A percentile compares a stretch with the other conserved stretches of the same genome.
These are phyloP conservation scores for Arremon aurantiirostris DNA, from an alignment of 2,797 vertebrate genomes.

Conservation along the genomic window DNA sequence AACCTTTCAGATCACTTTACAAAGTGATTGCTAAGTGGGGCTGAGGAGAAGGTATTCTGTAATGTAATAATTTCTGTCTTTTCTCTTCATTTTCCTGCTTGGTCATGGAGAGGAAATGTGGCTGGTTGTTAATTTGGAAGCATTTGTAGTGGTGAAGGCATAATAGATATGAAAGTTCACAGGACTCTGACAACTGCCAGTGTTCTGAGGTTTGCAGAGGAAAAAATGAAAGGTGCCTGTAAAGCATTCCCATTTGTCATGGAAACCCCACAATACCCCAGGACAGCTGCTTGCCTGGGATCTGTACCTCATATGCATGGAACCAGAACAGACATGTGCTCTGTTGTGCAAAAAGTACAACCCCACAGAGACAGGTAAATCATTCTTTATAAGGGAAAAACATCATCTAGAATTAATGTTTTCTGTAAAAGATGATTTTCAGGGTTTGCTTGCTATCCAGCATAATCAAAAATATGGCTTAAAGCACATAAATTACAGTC, in stretches of 20 bases:
- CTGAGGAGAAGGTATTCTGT: background rate
- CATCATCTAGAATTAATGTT: background rate
- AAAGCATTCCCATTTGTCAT: constrained; percentile 6
- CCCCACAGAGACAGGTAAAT: background rate
- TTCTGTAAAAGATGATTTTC: background rate
- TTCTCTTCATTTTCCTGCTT: constrained; percentile 11
- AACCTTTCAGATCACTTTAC: constrained; percentile 20
- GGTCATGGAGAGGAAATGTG: background rate
- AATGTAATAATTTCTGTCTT: background rate
- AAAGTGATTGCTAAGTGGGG: background rate
- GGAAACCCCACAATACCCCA: background rate
- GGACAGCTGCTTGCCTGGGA: background rate
- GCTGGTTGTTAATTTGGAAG: background rate
- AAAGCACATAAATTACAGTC: background rate
- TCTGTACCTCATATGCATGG: background rate
- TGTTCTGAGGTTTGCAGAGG: background rate
- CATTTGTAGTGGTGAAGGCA: background rate
- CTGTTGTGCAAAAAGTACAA: background rate
- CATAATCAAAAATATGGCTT: background rate
- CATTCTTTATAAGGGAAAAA: background rate
- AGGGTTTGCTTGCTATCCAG: background rate
- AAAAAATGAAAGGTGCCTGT: background rate
- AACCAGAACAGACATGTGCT: background rate
- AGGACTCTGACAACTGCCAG: background rate
- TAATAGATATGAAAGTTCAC: background rate